Conservation (phyloP, 2,888 invertebrate genomes). For the Petrophora chlorosata region DNA sequence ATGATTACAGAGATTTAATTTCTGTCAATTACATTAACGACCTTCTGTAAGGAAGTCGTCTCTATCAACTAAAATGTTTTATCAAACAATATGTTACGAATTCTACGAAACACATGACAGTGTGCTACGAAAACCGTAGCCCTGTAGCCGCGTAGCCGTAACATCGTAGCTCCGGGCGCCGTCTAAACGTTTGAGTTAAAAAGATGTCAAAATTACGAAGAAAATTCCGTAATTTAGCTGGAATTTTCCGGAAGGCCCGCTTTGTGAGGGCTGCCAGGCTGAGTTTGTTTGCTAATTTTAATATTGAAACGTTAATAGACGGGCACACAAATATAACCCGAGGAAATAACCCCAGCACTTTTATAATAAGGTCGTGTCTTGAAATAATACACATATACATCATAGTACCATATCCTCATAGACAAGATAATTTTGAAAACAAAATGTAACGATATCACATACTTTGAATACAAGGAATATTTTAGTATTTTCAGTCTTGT, state of each 20-base stretch:
- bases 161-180: conserved; percentile 29
- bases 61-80: too few relatives aligned
- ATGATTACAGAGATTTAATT: too few relatives aligned
- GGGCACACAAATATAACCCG: not conserved
- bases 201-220: conserved; percentile 36
- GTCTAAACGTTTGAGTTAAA: conserved; percentile 29
- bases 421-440: too few relatives aligned
- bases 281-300: conserved; percentile 24
- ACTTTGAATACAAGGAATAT: too few relatives aligned
- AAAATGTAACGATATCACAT: too few relatives aligned
- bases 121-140: conserved; percentile 19
- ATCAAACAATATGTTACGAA: not conserved
- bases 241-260: conserved; percentile 23
- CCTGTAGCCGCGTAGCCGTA: conserved; percentile 2
- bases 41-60: too few relatives aligned
- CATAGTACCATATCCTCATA: too few relatives aligned
- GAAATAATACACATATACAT: too few relatives aligned
- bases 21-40: too few relatives aligned
- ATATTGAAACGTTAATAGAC: conserved; percentile 13
- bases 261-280: conserved; percentile 21
- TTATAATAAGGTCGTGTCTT: too few relatives aligned
- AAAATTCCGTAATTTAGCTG: conserved; percentile 31
- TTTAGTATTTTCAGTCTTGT: too few relatives aligned
- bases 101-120: too few relatives aligned
- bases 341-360: not conserved